These are phyloP conservation scores for Catostomus latipinnis DNA, from an alignment of 2,797 vertebrate genomes.

Conservation along the genomic window DNA sequence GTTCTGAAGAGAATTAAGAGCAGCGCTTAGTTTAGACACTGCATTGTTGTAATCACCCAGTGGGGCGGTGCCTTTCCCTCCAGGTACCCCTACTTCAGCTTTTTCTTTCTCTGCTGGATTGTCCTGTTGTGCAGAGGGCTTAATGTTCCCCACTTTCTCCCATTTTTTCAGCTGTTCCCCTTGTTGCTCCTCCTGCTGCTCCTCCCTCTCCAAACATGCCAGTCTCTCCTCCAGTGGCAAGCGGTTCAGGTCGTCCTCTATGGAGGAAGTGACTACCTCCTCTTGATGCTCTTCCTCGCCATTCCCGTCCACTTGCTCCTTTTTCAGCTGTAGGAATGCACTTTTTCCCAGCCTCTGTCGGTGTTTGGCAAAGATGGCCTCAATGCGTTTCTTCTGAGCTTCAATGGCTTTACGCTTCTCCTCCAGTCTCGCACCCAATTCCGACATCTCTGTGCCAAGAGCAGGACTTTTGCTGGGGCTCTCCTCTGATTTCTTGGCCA, in stretches of 20 bases:
- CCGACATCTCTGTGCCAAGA: conserved; percentile 87
- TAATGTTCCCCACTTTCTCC: conserved; percentile 61
- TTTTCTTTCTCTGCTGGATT: conserved; percentile 58
- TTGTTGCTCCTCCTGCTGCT: conserved; percentile 56
- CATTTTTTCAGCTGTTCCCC: conserved; percentile 57
- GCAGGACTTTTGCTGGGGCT: conserved; percentile 78
- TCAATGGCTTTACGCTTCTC: conserved; percentile 92
- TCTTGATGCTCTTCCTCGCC: conserved; percentile 34
- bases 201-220: conserved; percentile 74
- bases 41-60: conserved; percentile 91
- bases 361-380: conserved; percentile 93
- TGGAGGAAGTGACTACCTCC: conserved; percentile 60
- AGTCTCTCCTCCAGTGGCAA: conserved; percentile 78
- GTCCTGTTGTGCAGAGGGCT: conserved; percentile 49
- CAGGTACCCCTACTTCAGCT: conserved; percentile 70
- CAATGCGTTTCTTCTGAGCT: conserved; percentile 93
- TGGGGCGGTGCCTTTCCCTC: conserved; percentile 73
- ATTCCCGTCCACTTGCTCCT: conserved; percentile 75
- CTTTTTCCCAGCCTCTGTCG: conserved; percentile 89
- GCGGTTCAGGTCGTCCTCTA: conserved; percentile 71
- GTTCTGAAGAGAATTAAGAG: conserved; percentile 85
- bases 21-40: conserved; percentile 87
- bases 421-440: conserved; percentile 87
- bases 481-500: conserved; percentile 77
- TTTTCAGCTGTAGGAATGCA: conserved; percentile 89